Percentiles rank a stretch among this genome's conserved stretches.
Conservation (phyloP, 2,888 invertebrate species). For the Odontocerum albicorne region DNA sequence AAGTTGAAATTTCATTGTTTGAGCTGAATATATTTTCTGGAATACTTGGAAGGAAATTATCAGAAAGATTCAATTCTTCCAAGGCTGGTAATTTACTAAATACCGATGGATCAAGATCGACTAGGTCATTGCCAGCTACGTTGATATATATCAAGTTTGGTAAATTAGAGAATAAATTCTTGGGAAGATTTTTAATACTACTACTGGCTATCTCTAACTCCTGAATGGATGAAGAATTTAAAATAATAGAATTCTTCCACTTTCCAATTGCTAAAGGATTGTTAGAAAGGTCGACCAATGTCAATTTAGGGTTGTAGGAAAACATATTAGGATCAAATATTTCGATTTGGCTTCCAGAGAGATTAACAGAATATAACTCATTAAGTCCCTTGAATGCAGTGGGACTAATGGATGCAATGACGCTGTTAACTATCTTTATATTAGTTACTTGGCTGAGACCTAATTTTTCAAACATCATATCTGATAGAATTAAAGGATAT, state of each 20-base stretch:
- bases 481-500: constrained; percentile 61
- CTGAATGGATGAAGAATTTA: constrained; percentile 65
- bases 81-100: constrained; percentile 66
- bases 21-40: constrained; percentile 66
- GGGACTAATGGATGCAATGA: constrained; percentile 65
- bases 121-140: constrained; percentile 67
- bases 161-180: constrained; percentile 65
- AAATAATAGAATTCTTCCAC: constrained; percentile 48
- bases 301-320: constrained; percentile 64
- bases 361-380: constrained; percentile 67
- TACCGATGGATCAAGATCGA: constrained; percentile 59
- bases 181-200: constrained; percentile 64
- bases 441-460: constrained; percentile 67
- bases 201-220: constrained; percentile 74
- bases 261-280: constrained; percentile 59
- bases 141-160: constrained; percentile 67
- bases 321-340: constrained; percentile 71
- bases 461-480: constrained; percentile 62
- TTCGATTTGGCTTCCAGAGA: constrained; percentile 68
- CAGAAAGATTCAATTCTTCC: constrained; percentile 72
- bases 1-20: constrained; percentile 66
- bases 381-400: constrained; percentile 70
- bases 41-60: constrained; percentile 66
- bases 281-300: constrained; percentile 66
- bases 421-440: constrained; percentile 69